Percentiles rank a stretch among this genome's conserved stretches.
These are phyloP conservation scores for Oxystoma pomonae DNA, from an alignment of 2,888 invertebrate species.

Conservation along the genomic window DNA sequence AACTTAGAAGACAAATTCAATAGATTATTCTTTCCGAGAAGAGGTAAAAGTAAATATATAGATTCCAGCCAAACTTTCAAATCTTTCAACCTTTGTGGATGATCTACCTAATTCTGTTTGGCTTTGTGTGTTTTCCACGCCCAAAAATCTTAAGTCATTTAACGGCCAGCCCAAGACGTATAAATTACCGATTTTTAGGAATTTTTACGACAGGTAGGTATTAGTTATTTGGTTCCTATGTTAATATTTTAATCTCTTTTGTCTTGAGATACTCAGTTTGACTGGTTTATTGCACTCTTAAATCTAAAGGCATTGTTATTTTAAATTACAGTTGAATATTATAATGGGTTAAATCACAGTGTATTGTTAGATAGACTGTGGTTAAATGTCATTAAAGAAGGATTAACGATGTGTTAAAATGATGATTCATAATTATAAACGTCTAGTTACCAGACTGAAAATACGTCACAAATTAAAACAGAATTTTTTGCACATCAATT, in stretches of 20 bases:
- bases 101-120: conserved; percentile 12
- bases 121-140: conserved; percentile 9
- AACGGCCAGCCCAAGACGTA: background rate
- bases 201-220: background rate
- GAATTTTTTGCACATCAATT: too few relatives aligned
- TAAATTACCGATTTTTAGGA: conserved; percentile 1
- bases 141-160: conserved; percentile 23
- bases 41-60: background rate
- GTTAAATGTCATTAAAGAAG: too few relatives aligned
- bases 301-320: background rate
- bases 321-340: too few relatives aligned
- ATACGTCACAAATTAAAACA: too few relatives aligned
- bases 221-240: background rate
- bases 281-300: background rate
- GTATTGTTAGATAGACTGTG: too few relatives aligned
- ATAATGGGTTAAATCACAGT: too few relatives aligned
- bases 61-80: background rate
- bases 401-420: too few relatives aligned
- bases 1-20: background rate
- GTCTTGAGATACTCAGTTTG: background rate
- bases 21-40: conserved; percentile 2
- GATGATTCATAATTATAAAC: too few relatives aligned
- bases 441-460: too few relatives aligned
- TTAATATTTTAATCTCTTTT: conserved; percentile 1
- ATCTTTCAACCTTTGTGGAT: conserved; percentile 2